Conservation (phyloP, 2,797 vertebrate species). For the Limosa lapponica region DNA sequence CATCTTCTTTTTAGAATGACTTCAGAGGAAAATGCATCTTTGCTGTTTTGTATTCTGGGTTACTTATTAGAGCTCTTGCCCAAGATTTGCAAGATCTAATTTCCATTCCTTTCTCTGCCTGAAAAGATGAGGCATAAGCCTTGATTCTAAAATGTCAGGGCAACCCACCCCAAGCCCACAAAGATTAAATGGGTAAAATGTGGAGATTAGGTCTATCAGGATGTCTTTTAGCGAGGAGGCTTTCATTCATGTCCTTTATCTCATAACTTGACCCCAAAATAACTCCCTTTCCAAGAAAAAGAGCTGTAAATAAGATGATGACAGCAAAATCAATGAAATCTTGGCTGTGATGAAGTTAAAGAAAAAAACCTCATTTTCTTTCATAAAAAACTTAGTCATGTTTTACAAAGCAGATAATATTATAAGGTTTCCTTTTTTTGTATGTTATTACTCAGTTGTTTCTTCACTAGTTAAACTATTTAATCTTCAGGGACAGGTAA, state of each 20-base stretch:
- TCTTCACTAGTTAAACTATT: not conserved
- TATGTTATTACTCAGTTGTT: not conserved
- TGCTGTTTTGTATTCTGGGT: not conserved
- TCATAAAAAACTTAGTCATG: not conserved
- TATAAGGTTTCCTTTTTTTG: not conserved
- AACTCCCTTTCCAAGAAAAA: not conserved
- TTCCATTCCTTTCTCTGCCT: not conserved
- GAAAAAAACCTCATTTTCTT: not conserved
- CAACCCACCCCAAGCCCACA: not conserved
- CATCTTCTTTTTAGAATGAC: not conserved
- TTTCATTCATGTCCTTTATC: not conserved
- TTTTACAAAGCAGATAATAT: not conserved
- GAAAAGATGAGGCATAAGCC: not conserved
- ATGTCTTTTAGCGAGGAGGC: not conserved
- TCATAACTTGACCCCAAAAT: not conserved
- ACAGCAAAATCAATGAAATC: not conserved
- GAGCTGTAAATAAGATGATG: not conserved
- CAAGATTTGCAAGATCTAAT: no score
- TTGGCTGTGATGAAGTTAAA: not conserved
- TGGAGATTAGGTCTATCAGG: not conserved
- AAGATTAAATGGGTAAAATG: not conserved
- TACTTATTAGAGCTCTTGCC: not conserved
- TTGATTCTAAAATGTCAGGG: not conserved
- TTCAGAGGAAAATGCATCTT: not conserved
- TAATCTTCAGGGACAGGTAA: not conserved